These are phyloP conservation scores for Eriosoma lanigerum DNA, from an alignment of 1,140 invertebrate genomes.

Conservation along the genomic window DNA sequence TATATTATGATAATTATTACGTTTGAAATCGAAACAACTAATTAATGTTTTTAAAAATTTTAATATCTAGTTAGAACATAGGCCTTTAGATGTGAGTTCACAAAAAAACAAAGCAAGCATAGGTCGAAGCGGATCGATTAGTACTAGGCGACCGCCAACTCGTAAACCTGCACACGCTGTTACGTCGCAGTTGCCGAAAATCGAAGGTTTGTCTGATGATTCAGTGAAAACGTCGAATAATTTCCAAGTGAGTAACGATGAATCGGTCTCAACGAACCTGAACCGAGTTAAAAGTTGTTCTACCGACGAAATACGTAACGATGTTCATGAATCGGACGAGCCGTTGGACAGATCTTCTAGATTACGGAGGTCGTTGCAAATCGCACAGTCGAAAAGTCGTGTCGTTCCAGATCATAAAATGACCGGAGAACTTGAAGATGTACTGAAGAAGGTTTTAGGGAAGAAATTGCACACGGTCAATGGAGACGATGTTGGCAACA, in stretches of 20 bases:
- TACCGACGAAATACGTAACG: constrained; percentile 41
- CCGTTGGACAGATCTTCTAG: constrained; percentile 11
- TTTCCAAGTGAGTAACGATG: neutral
- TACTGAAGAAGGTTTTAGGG: constrained; percentile 31
- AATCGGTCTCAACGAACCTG: neutral
- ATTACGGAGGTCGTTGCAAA: neutral
- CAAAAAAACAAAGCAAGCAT: constrained; percentile 61
- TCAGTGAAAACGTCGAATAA: neutral
- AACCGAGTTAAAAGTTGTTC: constrained; percentile 38
- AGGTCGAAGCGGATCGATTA: constrained; percentile 60
- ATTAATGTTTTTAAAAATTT: no score
- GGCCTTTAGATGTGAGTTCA: constrained; percentile 61
- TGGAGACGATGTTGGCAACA: neutral
- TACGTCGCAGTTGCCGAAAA: neutral
- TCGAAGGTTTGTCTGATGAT: neutral
- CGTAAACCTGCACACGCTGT: constrained; percentile 58
- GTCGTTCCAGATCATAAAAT: neutral
- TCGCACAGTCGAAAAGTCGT: neutral
- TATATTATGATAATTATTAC: neutral
- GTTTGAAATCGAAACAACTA: no score
- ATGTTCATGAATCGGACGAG: constrained; percentile 3
- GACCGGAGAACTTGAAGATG: constrained; percentile 54
- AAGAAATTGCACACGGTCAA: constrained; percentile 25
- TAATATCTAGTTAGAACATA: constrained; percentile 60
- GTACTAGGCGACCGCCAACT: constrained; percentile 60